phyloP scores from a whole-genome alignment of 1,140 invertebrate genomes.

The Neodiprion virginianus region DNA sequence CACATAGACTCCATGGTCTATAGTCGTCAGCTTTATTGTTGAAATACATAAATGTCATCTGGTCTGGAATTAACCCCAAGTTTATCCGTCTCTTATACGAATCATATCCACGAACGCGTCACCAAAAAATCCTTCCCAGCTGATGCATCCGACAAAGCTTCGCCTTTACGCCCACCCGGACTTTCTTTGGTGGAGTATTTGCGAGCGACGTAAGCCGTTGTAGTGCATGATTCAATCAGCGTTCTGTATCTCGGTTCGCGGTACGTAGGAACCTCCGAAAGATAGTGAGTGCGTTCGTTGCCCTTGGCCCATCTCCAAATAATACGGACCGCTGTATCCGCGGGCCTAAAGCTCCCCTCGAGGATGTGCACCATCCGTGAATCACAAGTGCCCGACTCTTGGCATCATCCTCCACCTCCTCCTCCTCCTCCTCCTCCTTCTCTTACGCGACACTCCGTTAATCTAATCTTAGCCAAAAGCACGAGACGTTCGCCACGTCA shows the following conservation, averaged over 20 bases:
- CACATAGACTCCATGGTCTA: too few relatives aligned
- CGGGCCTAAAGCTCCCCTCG: background rate
- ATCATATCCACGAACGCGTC: too few relatives aligned
- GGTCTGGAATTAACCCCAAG: too few relatives aligned
- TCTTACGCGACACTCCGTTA: conserved; percentile 29
- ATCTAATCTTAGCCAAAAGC: conserved; percentile 37
- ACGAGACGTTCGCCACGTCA: background rate
- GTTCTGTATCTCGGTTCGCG: background rate
- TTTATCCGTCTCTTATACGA: too few relatives aligned
- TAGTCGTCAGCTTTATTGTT: too few relatives aligned
- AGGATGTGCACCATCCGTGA: background rate
- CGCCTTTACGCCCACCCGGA: background rate
- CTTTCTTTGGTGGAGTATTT: background rate
- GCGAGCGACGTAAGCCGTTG: background rate
- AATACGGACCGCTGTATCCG: conserved; percentile 26
- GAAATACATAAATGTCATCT: too few relatives aligned
- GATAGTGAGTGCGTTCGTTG: conserved; percentile 33
- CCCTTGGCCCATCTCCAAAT: conserved; percentile 45
- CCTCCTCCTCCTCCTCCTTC: background rate
- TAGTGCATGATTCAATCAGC: background rate
- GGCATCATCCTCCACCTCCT: background rate
- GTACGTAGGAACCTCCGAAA: background rate
- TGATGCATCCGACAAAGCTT: too few relatives aligned
- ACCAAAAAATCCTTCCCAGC: too few relatives aligned
- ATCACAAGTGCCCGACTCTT: background rate